A percentile compares a stretch with the other conserved stretches of the same genome.
These are phyloP conservation scores for Anas platyrhynchos DNA, from an alignment of 2,113 vertebrate genomes.

Conservation along the genomic window DNA sequence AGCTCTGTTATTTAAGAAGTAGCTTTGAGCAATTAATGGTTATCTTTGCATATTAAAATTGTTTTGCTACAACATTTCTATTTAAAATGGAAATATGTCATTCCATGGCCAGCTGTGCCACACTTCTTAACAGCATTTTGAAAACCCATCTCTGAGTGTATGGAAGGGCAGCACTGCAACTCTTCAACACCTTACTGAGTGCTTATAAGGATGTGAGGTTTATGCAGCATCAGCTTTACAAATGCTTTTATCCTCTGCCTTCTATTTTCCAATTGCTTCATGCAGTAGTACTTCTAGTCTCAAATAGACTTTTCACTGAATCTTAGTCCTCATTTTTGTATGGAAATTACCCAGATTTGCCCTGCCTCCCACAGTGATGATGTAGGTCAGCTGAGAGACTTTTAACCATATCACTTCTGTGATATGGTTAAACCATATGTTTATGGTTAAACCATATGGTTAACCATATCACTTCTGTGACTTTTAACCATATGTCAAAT, in stretches of 20 bases:
- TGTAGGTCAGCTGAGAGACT: neutral
- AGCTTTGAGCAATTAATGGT: constrained; percentile 22
- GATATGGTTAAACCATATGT: no score
- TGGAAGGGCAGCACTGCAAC: neutral
- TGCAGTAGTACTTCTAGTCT: neutral
- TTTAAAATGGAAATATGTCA: constrained; percentile 34
- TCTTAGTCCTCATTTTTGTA: neutral
- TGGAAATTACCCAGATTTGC: neutral
- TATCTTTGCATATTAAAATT: constrained; percentile 6
- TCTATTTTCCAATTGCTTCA: neutral
- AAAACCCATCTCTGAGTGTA: neutral
- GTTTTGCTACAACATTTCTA: neutral
- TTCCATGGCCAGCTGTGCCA: neutral
- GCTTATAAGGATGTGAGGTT: neutral
- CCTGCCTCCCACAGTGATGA: neutral
- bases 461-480: neutral
- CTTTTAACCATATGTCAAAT: neutral
- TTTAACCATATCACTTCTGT: neutral
- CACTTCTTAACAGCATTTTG: neutral
- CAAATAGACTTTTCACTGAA: neutral
- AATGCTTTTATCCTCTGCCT: neutral
- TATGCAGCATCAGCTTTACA: neutral
- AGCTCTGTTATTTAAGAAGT: constrained; percentile 26
- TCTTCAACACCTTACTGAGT: neutral
- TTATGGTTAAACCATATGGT: no score